Evolutionary conservation across 2,888 invertebrate species (phyloP).

Genomic region (Elegia similella): DNA sequence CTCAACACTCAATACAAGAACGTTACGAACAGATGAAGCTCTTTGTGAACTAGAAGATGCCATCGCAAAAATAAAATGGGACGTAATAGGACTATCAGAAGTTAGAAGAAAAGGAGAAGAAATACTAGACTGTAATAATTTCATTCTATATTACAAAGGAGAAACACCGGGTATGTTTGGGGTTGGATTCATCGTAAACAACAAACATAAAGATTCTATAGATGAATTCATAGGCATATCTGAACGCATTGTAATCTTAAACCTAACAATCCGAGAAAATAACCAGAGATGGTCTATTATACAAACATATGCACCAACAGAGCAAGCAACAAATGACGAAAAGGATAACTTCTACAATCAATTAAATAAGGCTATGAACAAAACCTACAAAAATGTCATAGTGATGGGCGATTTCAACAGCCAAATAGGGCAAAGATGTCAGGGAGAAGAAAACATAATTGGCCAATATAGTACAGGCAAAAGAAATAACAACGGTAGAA

Average conservation of each 20-base stretch:
- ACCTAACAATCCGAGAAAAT: constrained; percentile 17
- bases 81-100: constrained; percentile 32
- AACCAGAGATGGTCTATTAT: constrained; percentile 17
- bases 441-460: background rate
- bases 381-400: constrained; percentile 20
- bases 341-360: constrained; percentile 24
- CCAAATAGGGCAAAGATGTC: background rate
- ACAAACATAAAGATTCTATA: constrained; percentile 27
- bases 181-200: constrained; percentile 33
- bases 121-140: constrained; percentile 32
- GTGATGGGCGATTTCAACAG: too few relatives aligned
- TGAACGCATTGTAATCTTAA: constrained; percentile 30
- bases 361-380: constrained; percentile 20
- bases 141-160: constrained; percentile 31
- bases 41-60: constrained; percentile 22
- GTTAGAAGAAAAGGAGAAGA: constrained; percentile 25
- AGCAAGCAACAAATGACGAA: constrained; percentile 22
- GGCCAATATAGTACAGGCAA: constrained; percentile 1
- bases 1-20: constrained; percentile 13
- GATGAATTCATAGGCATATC: constrained; percentile 28
- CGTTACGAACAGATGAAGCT: constrained; percentile 14
- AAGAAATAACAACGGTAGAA: constrained; percentile 4
- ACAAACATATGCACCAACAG: constrained; percentile 30
- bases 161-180: constrained; percentile 19
- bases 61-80: constrained; percentile 28